Base-by-base conservation (phyloP, 2,797 vertebrate genomes). In the Alcedo quadribrachys region DNA sequence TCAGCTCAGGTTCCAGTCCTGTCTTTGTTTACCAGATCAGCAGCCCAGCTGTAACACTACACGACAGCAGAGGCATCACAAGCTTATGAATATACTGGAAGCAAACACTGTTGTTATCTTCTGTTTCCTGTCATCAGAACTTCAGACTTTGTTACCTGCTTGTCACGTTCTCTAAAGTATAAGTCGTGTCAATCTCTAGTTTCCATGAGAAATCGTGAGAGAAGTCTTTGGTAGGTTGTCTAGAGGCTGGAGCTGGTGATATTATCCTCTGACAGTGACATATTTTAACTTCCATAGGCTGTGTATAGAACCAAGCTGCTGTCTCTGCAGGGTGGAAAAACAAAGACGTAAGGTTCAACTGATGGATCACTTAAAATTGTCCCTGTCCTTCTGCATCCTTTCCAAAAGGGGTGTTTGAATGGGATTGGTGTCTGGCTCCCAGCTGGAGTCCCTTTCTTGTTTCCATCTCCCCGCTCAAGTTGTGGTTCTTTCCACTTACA, bases 1-100 rank as follows among this genome's bases (percentile, higher is more conserved):
- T 15, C 15, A 12, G 76, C 91, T 96, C 89, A 17, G 74, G 85
- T 95, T 95, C 27, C 92, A 57, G 33, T 7, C 3, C 6, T 67
- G 82, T 81, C 95, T 95, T 28, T 8, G 8, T 48, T 95, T 94
- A 69, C 87, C 42, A 5, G 73, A 6, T 32, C 61, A 1, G 5
- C 15, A 3, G 67, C 4, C 48, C 33, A 4, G 50, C 67, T 45
- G 92, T 90, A 90, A 94, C 0, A 4, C 24, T 81, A 92, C 20
- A 50, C 1, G 1, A 20, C 61, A 27, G 74, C 53, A 20, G 67
- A 17, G 62, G 30, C 46, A 30, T 25, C 3, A 0, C 2, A 4
- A 15, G 51, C 73, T 35, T 32, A 5, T 4, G 37, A 60, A 53
- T 37, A 8, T 15, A 1, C 82, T 27, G 63, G 18, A 58, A 61